Percentiles rank a stretch among this genome's conserved stretches.
Evolutionary conservation across 2,888 invertebrate genomes (phyloP).

Genomic region (Hoplodrina blanda): DNA sequence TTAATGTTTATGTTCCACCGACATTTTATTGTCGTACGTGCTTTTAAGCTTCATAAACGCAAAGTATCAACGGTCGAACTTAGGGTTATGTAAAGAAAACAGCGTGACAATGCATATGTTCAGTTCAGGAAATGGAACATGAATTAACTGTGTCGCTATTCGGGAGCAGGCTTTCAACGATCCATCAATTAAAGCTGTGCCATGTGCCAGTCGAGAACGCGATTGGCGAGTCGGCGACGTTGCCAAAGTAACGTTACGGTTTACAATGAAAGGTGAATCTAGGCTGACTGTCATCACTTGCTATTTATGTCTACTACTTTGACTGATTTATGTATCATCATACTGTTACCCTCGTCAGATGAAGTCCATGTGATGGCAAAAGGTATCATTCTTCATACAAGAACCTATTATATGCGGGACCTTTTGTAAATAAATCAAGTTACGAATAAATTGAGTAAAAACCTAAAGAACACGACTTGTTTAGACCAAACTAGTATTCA

Average conservation of each 20-base stretch:
- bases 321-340: constrained; percentile 13
- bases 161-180: constrained; percentile 67
- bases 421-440: neutral
- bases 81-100: constrained; percentile 15
- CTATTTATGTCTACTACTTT: constrained; percentile 28
- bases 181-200: constrained; percentile 50
- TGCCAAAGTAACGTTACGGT: constrained; percentile 39
- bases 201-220: constrained; percentile 50
- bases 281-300: constrained; percentile 24
- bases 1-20: constrained; percentile 10
- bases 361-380: neutral
- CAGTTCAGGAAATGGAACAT: constrained; percentile 26
- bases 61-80: constrained; percentile 2
- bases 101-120: constrained; percentile 39
- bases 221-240: constrained; percentile 9
- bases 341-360: neutral
- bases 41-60: constrained; percentile 31
- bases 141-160: constrained; percentile 55
- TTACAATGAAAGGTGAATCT: constrained; percentile 23
- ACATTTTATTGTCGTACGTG: constrained; percentile 27
- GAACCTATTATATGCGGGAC: neutral
- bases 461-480: constrained; percentile 17
- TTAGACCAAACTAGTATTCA: constrained; percentile 26
- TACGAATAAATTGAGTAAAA: neutral
- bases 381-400: neutral